Conservation (phyloP, 2,888 invertebrate species). For the Rhagonycha fulva region DNA sequence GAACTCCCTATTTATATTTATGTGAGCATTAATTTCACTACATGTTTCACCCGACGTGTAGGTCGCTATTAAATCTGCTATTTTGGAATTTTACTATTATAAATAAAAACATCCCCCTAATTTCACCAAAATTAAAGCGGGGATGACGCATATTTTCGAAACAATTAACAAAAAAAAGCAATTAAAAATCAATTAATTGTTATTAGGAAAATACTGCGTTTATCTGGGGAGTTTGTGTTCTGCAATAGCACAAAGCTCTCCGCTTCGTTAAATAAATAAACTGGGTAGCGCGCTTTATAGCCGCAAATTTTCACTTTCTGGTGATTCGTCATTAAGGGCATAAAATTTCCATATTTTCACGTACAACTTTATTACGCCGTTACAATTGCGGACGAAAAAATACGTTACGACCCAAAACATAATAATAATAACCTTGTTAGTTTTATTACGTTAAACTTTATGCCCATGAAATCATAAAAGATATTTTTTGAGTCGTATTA, state of each 20-base stretch:
- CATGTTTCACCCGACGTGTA: conserved; percentile 17
- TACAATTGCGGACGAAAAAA: conserved; percentile 16
- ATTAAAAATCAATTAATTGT: conserved; percentile 1
- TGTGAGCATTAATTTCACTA: conserved; percentile 28
- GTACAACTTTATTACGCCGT: conserved; percentile 22
- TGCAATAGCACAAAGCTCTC: conserved; percentile 19
- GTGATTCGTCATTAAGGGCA: conserved; percentile 13
- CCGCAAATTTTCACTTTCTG: conserved; percentile 22
- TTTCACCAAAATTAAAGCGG: neutral
- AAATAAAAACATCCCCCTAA: conserved; percentile 16
- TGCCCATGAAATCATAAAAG: conserved; percentile 21
- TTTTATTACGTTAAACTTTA: conserved; percentile 23
- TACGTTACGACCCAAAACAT: conserved; percentile 6
- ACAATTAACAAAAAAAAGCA: neutral
- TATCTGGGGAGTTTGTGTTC: conserved; percentile 4
- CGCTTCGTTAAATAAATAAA: conserved; percentile 7
- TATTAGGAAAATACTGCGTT: neutral
- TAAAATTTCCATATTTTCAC: conserved; percentile 28
- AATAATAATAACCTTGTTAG: conserved; percentile 26
- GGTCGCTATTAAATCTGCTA: conserved; percentile 20
- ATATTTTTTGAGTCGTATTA: conserved; percentile 26
- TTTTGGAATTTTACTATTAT: conserved; percentile 23
- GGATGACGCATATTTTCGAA: neutral
- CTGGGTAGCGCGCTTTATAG: conserved; percentile 2
- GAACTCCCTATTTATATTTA: conserved; percentile 37